Evolutionary conservation across 2,797 vertebrate species (phyloP).

Genomic region (Rhabdomys pumilio): DNA sequence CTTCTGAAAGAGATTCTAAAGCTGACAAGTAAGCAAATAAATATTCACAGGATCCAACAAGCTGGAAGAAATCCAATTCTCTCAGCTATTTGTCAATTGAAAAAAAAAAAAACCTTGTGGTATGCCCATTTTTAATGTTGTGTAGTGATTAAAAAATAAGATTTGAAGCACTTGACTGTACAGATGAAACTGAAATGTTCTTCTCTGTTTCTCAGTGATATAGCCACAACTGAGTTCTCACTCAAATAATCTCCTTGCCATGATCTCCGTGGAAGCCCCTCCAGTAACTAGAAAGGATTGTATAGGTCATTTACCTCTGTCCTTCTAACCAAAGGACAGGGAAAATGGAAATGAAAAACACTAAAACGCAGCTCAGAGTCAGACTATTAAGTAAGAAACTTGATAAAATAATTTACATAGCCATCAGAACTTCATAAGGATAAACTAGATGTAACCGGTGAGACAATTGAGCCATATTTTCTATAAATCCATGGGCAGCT

Average conservation of each 20-base stretch:
- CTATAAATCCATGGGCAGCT: background rate
- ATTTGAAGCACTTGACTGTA: background rate
- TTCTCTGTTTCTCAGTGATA: background rate
- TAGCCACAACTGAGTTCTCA: background rate
- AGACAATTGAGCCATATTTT: background rate
- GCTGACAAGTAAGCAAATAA: background rate
- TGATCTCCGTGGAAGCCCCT: background rate
- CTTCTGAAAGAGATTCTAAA: background rate
- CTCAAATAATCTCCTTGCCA: background rate
- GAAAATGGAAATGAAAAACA: background rate
- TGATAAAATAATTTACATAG: background rate
- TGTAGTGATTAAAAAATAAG: background rate
- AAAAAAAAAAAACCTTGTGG: background rate
- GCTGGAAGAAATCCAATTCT: background rate
- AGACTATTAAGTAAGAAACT: background rate
- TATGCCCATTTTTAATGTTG: background rate
- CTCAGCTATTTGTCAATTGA: background rate
- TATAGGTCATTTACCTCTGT: background rate
- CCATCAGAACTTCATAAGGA: background rate
- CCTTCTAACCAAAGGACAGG: background rate
- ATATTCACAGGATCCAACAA: background rate
- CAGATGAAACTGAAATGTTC: background rate
- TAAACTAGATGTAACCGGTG: background rate
- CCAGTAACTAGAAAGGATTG: background rate
- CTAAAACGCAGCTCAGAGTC: constrained; percentile 33